Evolutionary conservation across 2,113 vertebrate genomes (phyloP).

Genomic region (Ploceus nigricollis): DNA sequence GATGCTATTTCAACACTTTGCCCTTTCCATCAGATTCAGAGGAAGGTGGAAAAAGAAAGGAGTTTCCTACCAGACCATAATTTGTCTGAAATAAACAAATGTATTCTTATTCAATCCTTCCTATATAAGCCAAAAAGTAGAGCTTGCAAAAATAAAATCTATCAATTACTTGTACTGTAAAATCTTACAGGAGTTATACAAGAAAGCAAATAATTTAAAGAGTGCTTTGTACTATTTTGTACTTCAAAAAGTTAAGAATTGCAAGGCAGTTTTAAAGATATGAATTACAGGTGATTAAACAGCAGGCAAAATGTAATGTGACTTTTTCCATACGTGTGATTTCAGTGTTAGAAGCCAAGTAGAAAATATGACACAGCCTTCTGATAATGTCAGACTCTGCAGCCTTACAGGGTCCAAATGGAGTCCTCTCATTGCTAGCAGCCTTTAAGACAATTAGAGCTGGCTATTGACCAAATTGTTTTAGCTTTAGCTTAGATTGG

Average conservation of each 20-base stretch:
- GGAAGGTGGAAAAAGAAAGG: not conserved
- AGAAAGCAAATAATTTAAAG: not conserved
- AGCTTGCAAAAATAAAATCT: not conserved
- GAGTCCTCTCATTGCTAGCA: not conserved
- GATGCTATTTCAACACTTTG: constrained; percentile 9
- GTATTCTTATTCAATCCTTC: not conserved
- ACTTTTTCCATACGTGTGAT: not conserved
- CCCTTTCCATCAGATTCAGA: not conserved
- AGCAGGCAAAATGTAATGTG: not conserved
- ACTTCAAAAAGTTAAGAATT: not conserved
- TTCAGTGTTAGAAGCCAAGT: not conserved
- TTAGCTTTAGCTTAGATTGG: not conserved
- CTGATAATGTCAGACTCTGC: not conserved
- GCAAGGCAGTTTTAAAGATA: not conserved
- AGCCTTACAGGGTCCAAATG: not conserved
- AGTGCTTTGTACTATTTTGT: not conserved
- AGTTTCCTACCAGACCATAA: not conserved
- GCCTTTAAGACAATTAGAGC: not conserved
- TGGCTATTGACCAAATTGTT: not conserved
- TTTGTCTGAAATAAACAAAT: constrained; percentile 8
- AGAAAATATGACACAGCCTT: not conserved
- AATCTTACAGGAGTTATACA: not conserved
- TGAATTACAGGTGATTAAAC: not conserved
- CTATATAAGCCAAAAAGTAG: not conserved
- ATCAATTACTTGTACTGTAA: not conserved